Base-by-base conservation (phyloP, 1,140 invertebrate species). In the Chironomus tepperi region DNA sequence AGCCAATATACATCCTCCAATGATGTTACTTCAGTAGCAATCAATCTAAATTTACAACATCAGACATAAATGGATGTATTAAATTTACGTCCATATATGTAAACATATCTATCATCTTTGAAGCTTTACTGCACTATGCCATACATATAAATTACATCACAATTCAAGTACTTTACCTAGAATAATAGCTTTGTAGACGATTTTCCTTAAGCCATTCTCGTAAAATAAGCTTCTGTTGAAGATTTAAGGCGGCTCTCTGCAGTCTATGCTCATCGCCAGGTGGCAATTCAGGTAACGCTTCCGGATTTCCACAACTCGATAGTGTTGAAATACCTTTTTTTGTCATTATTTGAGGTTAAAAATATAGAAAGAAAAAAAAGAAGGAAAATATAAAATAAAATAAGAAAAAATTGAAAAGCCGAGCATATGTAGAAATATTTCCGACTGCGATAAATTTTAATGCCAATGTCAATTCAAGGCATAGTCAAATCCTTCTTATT, bases 1-100 rank as follows among this genome's bases (percentile, higher is more conserved):
- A 94, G 85, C 92, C 92, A 94, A 82, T 95, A 95, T 12, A 93
- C 92, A 82, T 95, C 92, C 82, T 94, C 93, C 77, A 95, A 79
- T 7, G 91, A 91, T 75, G 90, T 87, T 64, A 94, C 91, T 80
- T 93, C 92, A 79, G 93, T 86, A 78, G 89, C 89, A 78, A 93
- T 85, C 78, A 94, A 81, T 78, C 92, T 92, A 79, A 15, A 79
- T 76, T 74, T 73, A 75, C 19, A 73, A n/a, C n/a, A n/a, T n/a
- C n/a, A n/a, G n/a, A 42, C 24, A 21, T 21, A 10, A 9, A 72
- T 42, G 42, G 43, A 73, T 21, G 12, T 24, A 34, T 42, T 15
- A 21, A 21, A n/a, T 9, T 1, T n/a, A 43, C 16, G 73, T 42
- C 16, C n/a, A 34, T 2, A 34, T 34, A 34, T 5, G 24, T 34